Base-by-base conservation (phyloP, 92 coral and sea anemone species). In the Epizoanthus rinbou region DNA sequence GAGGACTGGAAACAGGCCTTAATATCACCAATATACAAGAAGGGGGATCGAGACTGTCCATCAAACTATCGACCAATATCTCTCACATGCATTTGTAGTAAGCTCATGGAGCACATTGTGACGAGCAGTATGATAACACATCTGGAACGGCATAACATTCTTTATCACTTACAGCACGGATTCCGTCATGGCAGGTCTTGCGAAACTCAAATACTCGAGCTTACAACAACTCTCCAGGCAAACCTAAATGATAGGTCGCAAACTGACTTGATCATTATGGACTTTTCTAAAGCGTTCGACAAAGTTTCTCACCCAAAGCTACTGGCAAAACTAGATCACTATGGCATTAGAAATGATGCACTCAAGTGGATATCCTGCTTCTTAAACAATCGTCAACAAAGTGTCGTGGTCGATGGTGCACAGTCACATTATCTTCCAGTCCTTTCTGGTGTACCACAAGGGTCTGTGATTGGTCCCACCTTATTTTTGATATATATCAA, bases 331-430 rank as follows among this genome's bases (percentile, higher is more conserved):
- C 63, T 13, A 31, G 67, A 19, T 14, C 23, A 9, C 39, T 17
- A 69, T 50, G 67, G 53, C 70, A 78, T 56, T 43, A 81, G 76
- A 37, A 74, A 75, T 65, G 45, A 70, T 28, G n/a, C 72, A 13
- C 35, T 73, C 33, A 18, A 33, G 24, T 84, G 87, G 81, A 84
- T 84, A 5, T 10, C 76, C 10, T 5, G 60, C 63, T 74, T 71
- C 47, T 60, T 82, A 28, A 57, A 59, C 69, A 62, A 33, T 22
- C 73, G 57, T 69, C 41, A 75, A 28, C 82, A 84, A 41, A 17
- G 87, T 39, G 87, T 84, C 17, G 80, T 83, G 45, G 57, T 79
- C 2, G 73, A 79, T 17, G 87, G 81, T 56, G 1, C 33, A 57
- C 14, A 74, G 37, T 74, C 74, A 37, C 66, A 60, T n/a, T 74